A percentile compares a stretch with the other conserved stretches of the same genome.
Conservation (phyloP, 2,888 invertebrate genomes). For the Noctua comes region DNA sequence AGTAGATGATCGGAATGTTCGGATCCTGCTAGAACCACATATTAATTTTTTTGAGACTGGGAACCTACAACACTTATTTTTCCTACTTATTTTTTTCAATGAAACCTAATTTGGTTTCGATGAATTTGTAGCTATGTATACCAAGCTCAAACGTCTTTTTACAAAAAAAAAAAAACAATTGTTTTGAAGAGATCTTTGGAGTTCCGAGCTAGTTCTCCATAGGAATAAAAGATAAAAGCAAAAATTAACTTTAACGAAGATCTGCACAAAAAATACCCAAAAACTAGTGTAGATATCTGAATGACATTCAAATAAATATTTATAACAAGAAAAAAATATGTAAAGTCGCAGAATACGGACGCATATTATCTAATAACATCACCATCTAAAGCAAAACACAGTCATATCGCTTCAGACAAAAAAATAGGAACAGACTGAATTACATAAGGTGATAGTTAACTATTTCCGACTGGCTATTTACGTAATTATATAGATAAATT, state of each 20-base stretch:
- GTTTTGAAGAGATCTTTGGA: background rate
- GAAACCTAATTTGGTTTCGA: background rate
- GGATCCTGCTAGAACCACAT: background rate
- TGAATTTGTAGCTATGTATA: background rate
- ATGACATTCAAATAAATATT: background rate
- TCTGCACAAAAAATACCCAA: background rate
- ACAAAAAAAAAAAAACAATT: too few relatives aligned
- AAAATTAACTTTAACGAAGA: constrained; percentile 9
- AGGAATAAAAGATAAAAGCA: background rate
- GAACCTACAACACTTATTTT: too few relatives aligned
- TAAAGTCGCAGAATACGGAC: background rate
- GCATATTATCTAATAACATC: constrained; percentile 3
- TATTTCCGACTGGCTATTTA: constrained; percentile 52
- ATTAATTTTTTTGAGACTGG: too few relatives aligned
- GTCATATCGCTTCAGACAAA: constrained; percentile 30
- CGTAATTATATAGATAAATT: constrained; percentile 56
- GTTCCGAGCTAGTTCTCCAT: background rate
- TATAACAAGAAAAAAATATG: background rate
- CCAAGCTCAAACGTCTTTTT: too few relatives aligned
- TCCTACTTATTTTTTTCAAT: background rate
- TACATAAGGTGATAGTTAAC: constrained; percentile 49
- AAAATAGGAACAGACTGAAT: constrained; percentile 25
- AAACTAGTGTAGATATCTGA: background rate
- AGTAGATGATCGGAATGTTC: background rate
- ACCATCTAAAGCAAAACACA: constrained; percentile 4